A percentile compares a stretch with the other conserved stretches of the same genome.
These are phyloP conservation scores for Lithobates pipiens DNA, from an alignment of 2,797 vertebrate species.

Conservation along the genomic window DNA sequence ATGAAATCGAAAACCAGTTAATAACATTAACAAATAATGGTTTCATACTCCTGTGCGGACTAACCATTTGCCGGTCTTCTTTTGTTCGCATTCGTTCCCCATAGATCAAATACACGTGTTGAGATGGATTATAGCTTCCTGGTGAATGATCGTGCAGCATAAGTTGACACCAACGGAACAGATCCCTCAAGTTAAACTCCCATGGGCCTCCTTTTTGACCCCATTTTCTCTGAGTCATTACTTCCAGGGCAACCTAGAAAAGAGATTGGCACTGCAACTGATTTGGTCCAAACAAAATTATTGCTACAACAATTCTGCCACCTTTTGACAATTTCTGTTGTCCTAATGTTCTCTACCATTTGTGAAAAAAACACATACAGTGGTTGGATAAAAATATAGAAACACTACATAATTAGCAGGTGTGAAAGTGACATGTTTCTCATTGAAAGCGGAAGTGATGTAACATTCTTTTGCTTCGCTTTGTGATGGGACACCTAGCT, in stretches of 20 bases:
- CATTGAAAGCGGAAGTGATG: too few relatives aligned
- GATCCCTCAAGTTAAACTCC: slow-evolving; percentile 97
- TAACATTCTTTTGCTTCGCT: too few relatives aligned
- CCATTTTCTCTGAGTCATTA: slow-evolving; percentile 88
- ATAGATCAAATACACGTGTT: slow-evolving; percentile 91
- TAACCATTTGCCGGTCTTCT: slow-evolving; percentile 88
- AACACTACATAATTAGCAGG: too few relatives aligned
- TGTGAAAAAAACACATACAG: too few relatives aligned
- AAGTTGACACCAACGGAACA: slow-evolving; percentile 98
- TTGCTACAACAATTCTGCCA: neutral
- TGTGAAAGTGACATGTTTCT: too few relatives aligned
- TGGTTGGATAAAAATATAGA: too few relatives aligned
- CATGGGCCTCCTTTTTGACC: slow-evolving; percentile 95
- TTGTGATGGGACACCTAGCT: too few relatives aligned
- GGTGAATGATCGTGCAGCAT: slow-evolving; percentile 93
- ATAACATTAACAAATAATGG: neutral
- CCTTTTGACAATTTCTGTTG: too few relatives aligned
- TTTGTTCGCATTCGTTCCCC: slow-evolving; percentile 91
- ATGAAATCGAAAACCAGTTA: too few relatives aligned
- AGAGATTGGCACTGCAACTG: neutral
- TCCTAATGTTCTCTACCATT: too few relatives aligned
- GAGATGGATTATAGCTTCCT: slow-evolving; percentile 89
- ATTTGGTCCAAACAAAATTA: neutral
- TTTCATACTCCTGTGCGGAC: neutral
- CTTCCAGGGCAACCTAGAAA: slow-evolving; percentile 86